These are phyloP conservation scores for Lingula anatina DNA, from an alignment of 2,888 invertebrate species.

Conservation along the genomic window DNA sequence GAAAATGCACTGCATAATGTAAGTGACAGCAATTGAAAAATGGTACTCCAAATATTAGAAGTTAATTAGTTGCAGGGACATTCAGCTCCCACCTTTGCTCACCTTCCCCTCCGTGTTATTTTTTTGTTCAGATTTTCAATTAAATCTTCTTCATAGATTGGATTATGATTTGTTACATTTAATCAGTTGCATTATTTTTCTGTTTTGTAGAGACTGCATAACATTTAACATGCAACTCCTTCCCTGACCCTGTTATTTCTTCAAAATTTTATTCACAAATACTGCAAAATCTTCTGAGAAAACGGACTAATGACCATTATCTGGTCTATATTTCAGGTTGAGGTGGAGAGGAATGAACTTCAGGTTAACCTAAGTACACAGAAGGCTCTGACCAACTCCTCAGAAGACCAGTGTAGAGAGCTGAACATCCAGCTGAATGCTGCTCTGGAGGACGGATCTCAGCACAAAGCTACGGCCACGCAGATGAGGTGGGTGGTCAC, in stretches of 20 bases:
- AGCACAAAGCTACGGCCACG: slow-evolving; percentile 35
- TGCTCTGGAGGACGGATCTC: slow-evolving; percentile 30
- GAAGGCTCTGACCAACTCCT: slow-evolving; percentile 30
- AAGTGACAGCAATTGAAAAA: slow-evolving; percentile 9
- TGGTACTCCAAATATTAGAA: too few relatives aligned
- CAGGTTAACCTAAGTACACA: too few relatives aligned
- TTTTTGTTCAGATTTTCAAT: too few relatives aligned
- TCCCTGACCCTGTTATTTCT: too few relatives aligned
- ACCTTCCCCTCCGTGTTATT: background rate
- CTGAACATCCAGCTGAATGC: slow-evolving; percentile 29
- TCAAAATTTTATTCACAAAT: background rate
- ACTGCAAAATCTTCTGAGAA: background rate
- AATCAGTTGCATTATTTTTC: too few relatives aligned
- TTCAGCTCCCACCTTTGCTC: too few relatives aligned
- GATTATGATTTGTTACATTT: too few relatives aligned
- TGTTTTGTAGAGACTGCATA: too few relatives aligned
- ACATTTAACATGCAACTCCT: too few relatives aligned
- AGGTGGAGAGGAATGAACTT: slow-evolving; percentile 38
- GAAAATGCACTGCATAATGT: slow-evolving; percentile 32
- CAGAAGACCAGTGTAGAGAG: slow-evolving; percentile 41
- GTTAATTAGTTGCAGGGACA: too few relatives aligned
- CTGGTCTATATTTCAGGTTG: slow-evolving; percentile 18
- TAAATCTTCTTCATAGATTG: too few relatives aligned
- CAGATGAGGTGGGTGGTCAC: slow-evolving; percentile 38
- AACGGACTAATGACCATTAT: background rate